These are phyloP conservation scores for Dicerorhinus sumatrensis DNA, from an alignment of 2,113 vertebrate species.

Conservation along the genomic window DNA sequence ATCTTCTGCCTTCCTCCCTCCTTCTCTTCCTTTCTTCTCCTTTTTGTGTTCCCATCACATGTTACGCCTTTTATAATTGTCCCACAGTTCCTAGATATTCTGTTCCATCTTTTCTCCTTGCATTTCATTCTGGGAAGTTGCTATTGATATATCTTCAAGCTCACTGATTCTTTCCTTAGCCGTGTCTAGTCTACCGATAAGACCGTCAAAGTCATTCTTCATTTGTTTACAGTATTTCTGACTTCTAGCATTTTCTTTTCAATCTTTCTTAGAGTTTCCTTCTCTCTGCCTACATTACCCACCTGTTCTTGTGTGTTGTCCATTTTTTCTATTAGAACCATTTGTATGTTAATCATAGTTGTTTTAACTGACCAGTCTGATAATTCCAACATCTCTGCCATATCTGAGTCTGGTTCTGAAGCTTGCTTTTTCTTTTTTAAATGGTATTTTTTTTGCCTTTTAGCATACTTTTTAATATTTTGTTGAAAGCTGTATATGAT, in stretches of 20 bases:
- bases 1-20: background rate
- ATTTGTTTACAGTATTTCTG: background rate
- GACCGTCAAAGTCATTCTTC: background rate
- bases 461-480: background rate
- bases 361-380: background rate
- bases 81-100: background rate
- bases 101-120: background rate
- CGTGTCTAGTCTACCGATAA: background rate
- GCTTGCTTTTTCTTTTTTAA: background rate
- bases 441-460: background rate
- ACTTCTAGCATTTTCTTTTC: background rate
- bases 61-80: background rate
- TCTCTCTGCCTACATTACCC: background rate
- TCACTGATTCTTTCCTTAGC: background rate
- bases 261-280: background rate
- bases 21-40: background rate
- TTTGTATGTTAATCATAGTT: background rate
- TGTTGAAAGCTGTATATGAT: background rate
- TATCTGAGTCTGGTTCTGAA: background rate
- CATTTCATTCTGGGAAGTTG: background rate
- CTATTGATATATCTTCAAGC: background rate
- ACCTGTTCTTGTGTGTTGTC: background rate
- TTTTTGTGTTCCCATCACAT: background rate
- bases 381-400: background rate
- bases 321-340: background rate